Percentiles rank a stretch among this genome's conserved stretches.
Conservation (phyloP, 1,140 invertebrate genomes). For the Drosophila sp. region DNA sequence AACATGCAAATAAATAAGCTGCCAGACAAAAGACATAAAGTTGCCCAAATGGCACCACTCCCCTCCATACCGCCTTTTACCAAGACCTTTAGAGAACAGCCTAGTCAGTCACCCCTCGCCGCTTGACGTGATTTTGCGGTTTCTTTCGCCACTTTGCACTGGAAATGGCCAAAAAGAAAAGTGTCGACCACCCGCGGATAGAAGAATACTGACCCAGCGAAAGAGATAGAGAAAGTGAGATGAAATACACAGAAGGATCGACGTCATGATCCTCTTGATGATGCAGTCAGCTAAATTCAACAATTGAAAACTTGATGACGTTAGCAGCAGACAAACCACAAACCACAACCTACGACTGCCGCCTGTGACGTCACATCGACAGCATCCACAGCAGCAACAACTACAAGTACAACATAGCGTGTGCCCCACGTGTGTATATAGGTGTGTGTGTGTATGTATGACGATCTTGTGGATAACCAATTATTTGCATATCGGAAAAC, state of each 20-base stretch:
- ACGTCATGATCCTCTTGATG: slow-evolving; percentile 45
- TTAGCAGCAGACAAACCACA: slow-evolving; percentile 51
- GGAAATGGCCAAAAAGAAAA: slow-evolving; percentile 32
- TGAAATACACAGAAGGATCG: slow-evolving; percentile 22
- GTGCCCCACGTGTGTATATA: slow-evolving; percentile 21
- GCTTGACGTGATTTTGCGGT: background rate
- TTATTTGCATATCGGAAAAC: slow-evolving; percentile 17
- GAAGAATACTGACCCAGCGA: background rate
- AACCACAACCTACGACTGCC: slow-evolving; percentile 32
- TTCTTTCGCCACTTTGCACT: slow-evolving; percentile 60
- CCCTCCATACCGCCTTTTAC: background rate
- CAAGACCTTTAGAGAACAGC: background rate
- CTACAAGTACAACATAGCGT: slow-evolving; percentile 44
- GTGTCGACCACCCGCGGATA: slow-evolving; percentile 58
- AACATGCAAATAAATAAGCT: slow-evolving; percentile 65
- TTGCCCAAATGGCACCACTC: slow-evolving; percentile 4
- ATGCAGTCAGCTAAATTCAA: slow-evolving; percentile 23
- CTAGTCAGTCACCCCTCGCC: background rate
- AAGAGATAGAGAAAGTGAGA: background rate
- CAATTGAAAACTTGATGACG: slow-evolving; percentile 54
- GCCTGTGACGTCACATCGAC: slow-evolving; percentile 53
- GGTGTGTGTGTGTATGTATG: slow-evolving; percentile 1
- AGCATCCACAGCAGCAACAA: slow-evolving; percentile 2
- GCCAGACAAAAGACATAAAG: slow-evolving; percentile 53
- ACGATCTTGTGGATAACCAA: slow-evolving; percentile 11